phyloP scores from a whole-genome alignment of 2,113 vertebrate genomes.

The Platichthys stellatus region DNA sequence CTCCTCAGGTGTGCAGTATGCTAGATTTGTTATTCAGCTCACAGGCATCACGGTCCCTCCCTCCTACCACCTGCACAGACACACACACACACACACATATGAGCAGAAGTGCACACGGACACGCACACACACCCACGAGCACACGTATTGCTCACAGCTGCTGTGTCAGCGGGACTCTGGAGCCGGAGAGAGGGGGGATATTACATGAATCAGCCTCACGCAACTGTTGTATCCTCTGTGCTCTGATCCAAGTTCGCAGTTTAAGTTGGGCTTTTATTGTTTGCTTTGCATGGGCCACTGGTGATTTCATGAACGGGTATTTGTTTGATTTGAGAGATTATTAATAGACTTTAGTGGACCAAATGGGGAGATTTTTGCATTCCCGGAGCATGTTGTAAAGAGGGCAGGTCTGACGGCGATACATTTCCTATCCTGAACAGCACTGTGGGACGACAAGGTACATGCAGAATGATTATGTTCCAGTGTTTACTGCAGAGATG shows the following conservation, averaged over 20 bases:
- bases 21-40: slow-evolving; percentile 79
- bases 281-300: slow-evolving; percentile 33
- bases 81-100: background rate
- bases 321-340: slow-evolving; percentile 34
- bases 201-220: slow-evolving; percentile 67
- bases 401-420: background rate
- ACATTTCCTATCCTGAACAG: background rate
- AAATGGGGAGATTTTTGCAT: slow-evolving; percentile 21
- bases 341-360: slow-evolving; percentile 24
- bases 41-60: slow-evolving; percentile 68
- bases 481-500: background rate
- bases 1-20: slow-evolving; percentile 79
- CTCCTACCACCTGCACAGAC: slow-evolving; percentile 49
- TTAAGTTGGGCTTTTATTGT: slow-evolving; percentile 48
- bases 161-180: slow-evolving; percentile 78
- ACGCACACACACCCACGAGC: slow-evolving; percentile 11
- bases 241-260: slow-evolving; percentile 47
- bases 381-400: background rate
- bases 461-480: background rate
- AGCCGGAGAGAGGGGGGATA: slow-evolving; percentile 47
- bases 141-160: slow-evolving; percentile 74
- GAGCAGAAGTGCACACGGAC: background rate
- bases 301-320: slow-evolving; percentile 22
- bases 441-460: background rate
- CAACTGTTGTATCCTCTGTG: slow-evolving; percentile 46